phyloP scores from a whole-genome alignment of 2,888 invertebrate species.

The Scaeva pyrastri region DNA sequence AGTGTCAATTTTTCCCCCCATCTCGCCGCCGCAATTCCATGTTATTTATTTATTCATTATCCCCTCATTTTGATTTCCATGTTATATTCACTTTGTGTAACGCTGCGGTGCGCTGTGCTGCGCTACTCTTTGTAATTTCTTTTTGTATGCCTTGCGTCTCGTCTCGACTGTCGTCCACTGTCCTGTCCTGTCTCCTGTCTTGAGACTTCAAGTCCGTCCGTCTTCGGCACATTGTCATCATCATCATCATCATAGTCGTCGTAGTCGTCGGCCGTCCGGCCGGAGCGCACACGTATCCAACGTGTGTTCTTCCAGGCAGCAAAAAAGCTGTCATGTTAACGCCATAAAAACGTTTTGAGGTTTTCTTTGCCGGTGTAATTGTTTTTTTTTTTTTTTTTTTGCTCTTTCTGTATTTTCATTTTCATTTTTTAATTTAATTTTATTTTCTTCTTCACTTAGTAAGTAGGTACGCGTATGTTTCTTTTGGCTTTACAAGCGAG shows the following conservation, averaged over 20 bases:
- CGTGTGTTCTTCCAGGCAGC: slow-evolving; percentile 69
- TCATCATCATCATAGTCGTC: slow-evolving; percentile 19
- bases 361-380: slow-evolving; percentile 58
- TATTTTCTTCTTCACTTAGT: not conserved
- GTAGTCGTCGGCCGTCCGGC: too few species aligned
- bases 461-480: not conserved
- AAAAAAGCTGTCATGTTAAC: slow-evolving; percentile 75
- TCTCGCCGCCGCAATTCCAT: slow-evolving; percentile 34
- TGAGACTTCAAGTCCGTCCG: slow-evolving; percentile 37
- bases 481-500: not conserved
- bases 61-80: slow-evolving; percentile 67
- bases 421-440: slow-evolving; percentile 16
- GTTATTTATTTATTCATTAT: slow-evolving; percentile 66
- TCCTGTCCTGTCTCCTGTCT: slow-evolving; percentile 34
- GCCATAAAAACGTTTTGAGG: slow-evolving; percentile 75
- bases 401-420: too few species aligned
- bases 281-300: slow-evolving; percentile 64
- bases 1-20: slow-evolving; percentile 56
- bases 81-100: slow-evolving; percentile 43
- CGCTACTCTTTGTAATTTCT: slow-evolving; percentile 55
- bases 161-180: slow-evolving; percentile 4
- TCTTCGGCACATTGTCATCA: slow-evolving; percentile 62
- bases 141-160: slow-evolving; percentile 2
- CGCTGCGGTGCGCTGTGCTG: slow-evolving; percentile 47
- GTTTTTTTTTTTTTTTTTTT: slow-evolving; percentile 23